Percentiles rank a stretch among this genome's conserved stretches.
These are phyloP conservation scores for Rhagophthalmus giganteus DNA, from an alignment of 2,888 invertebrate species.

Conservation along the genomic window DNA sequence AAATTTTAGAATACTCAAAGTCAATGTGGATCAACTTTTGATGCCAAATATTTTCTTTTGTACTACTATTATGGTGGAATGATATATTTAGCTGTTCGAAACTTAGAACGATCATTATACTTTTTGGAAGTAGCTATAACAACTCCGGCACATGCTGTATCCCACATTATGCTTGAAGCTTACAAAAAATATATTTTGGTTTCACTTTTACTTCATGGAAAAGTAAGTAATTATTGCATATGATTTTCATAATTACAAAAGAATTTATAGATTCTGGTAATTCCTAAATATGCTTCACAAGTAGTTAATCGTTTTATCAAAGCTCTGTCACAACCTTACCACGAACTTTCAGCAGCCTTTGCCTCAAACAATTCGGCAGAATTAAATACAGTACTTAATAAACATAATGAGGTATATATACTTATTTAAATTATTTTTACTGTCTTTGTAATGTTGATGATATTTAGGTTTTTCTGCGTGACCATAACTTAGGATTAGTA, in stretches of 20 bases:
- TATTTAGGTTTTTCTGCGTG: conserved; percentile 67
- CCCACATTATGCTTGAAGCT: conserved; percentile 96
- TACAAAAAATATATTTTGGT: conserved; percentile 96
- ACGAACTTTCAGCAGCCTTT: conserved; percentile 85
- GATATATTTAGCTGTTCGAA: conserved; percentile 93
- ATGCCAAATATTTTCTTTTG: conserved; percentile 86
- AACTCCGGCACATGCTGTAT: conserved; percentile 92
- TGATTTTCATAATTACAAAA: not conserved
- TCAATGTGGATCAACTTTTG: conserved; percentile 70
- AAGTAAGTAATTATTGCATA: too few species aligned
- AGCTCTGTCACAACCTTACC: conserved; percentile 83
- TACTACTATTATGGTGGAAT: conserved; percentile 98
- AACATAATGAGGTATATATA: conserved; percentile 69
- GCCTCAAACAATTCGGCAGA: conserved; percentile 72
- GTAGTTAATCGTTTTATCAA: conserved; percentile 84
- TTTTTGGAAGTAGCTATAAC: conserved; percentile 96
- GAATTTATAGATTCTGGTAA: conserved; percentile 57
- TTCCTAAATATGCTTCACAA: conserved; percentile 92
- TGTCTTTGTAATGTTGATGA: too few species aligned
- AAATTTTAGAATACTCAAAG: conserved; percentile 44
- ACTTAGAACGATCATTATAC: conserved; percentile 89
- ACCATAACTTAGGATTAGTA: conserved; percentile 76
- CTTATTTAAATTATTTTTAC: too few species aligned
- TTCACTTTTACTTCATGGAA: conserved; percentile 88
- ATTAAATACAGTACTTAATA: conserved; percentile 68